phyloP scores from a whole-genome alignment of 2,113 vertebrate species.

The Tragulus kanchil region DNA sequence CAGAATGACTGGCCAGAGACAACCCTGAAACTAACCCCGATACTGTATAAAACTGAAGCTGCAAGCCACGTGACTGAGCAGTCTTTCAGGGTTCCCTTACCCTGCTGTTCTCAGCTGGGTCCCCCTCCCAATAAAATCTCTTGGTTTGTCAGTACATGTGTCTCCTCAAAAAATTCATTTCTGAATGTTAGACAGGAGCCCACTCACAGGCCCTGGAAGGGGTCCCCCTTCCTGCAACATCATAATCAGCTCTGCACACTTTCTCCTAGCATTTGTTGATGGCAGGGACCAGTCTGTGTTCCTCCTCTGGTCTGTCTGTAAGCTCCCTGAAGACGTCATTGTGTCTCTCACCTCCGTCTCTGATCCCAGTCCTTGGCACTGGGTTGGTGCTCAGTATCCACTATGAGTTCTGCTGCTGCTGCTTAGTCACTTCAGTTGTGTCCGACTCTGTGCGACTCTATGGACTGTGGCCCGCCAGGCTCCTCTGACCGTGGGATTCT shows the following conservation, averaged over 20 bases:
- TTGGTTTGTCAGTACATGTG: neutral
- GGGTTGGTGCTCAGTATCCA: neutral
- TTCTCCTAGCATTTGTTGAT: neutral
- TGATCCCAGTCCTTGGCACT: neutral
- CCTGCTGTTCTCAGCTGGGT: neutral
- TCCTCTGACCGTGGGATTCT: too few relatives aligned
- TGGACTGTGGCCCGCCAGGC: too few relatives aligned
- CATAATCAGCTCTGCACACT: neutral
- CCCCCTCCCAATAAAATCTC: neutral
- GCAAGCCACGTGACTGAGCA: neutral
- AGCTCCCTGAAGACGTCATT: neutral
- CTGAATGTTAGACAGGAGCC: neutral
- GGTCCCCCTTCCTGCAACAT: neutral
- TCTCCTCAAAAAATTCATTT: neutral
- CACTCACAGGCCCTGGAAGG: neutral
- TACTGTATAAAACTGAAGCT: neutral
- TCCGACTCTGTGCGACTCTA: too few relatives aligned
- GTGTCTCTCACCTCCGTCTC: neutral
- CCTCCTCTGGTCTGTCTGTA: neutral
- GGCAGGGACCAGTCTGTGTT: neutral
- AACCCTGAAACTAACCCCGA: neutral
- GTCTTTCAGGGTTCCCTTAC: neutral
- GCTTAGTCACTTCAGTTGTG: too few relatives aligned
- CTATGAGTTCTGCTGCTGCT: too few relatives aligned
- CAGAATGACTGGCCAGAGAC: neutral